Evolutionary conservation across 1,140 invertebrate genomes (phyloP), one percentile per base, ranked within the genome.

Genomic region (Panulirus ornatus): DNA sequence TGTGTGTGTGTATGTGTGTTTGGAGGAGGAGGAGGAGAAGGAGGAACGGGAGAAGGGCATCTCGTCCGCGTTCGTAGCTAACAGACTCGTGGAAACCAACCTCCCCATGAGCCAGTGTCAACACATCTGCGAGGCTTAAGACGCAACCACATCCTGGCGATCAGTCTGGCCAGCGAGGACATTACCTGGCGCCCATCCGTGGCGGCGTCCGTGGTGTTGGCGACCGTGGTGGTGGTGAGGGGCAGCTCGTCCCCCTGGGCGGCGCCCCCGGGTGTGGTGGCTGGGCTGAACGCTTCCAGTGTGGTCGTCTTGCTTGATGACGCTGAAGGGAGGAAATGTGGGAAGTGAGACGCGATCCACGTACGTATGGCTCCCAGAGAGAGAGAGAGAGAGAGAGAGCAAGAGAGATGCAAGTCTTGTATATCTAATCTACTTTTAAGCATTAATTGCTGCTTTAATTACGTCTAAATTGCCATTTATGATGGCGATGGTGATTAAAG

Each of bases 281-380:
- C 87, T 2, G 87, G 87, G 9, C 79, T 71, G 42, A 89, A 89
- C 19, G 84, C 79, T 36, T 89, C 87, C 34, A 89, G 79, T 11
- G 87, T 89, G 9, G 87, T 89, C 3, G 87, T 89, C 27, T 89
- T 89, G 30, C 87, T 89, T 16, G 87, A 89, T 0, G 87, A 89
- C 0, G 87, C 87, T 89, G 71, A 5, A 75, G 27, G 34, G 19
- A 83, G 27, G 71, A 86, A 22, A 22, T 14, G 19, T 51, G 11
- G 42, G 44, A n/a, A n/a, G n/a, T n/a, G n/a, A n/a, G n/a, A n/a
- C n/a, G n/a, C n/a, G n/a, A n/a, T 58, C 11, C 22, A 22, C 22
- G 51, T 58, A 22, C 22, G 51, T 58, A 22, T 58, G 51, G 11
- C 11, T 58, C 11, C 11, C 11, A 58, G 51, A 58, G 51, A 58